Evolutionary conservation across 2,113 vertebrate species (phyloP).

Genomic region (Salvelinus sp.): DNA sequence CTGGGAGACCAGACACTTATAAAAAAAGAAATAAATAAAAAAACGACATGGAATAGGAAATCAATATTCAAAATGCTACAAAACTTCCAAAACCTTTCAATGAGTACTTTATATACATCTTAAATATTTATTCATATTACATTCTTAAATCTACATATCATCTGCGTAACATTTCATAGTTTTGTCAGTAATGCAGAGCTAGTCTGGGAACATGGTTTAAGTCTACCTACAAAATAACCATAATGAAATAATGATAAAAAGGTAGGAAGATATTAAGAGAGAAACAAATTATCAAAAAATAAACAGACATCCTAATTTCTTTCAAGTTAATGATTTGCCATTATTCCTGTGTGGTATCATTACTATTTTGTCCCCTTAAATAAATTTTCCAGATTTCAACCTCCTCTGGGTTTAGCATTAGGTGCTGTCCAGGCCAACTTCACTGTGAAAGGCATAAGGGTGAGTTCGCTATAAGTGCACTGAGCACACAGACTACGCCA

Average conservation of each 20-base stretch:
- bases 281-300: constrained; percentile 43
- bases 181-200: constrained; percentile 21
- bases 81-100: constrained; percentile 73
- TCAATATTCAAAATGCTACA: constrained; percentile 55
- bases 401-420: constrained; percentile 14
- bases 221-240: constrained; percentile 59
- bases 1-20: constrained; percentile 23
- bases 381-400: constrained; percentile 23
- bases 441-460: constrained; percentile 80
- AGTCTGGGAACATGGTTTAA: constrained; percentile 33
- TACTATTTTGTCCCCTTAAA: constrained; percentile 33
- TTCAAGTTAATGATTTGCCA: constrained; percentile 34
- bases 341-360: constrained; percentile 37
- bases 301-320: constrained; percentile 30
- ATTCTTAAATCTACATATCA: constrained; percentile 77
- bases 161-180: constrained; percentile 59
- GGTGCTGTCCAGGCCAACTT: constrained; percentile 13
- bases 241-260: constrained; percentile 63
- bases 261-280: constrained; percentile 43
- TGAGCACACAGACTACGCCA: constrained; percentile 59
- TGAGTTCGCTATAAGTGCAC: constrained; percentile 69
- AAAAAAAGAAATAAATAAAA: neutral
- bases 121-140: constrained; percentile 72
- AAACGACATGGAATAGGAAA: constrained; percentile 48
- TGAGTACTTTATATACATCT: constrained; percentile 80